phyloP scores from a whole-genome alignment of 2,888 invertebrate species.

The Boloria selene region DNA sequence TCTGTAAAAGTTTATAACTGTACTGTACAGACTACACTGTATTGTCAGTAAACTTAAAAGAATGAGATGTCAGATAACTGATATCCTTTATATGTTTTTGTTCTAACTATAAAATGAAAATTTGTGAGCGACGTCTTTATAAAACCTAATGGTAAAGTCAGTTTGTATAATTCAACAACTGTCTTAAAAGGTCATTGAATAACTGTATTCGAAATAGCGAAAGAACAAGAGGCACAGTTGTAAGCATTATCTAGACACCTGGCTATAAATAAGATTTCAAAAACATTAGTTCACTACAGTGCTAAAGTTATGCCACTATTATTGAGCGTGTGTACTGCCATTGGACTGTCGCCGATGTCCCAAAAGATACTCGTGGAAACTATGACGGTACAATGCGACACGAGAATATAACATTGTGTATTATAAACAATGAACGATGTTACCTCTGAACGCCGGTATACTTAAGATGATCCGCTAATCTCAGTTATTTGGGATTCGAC shows the following conservation, averaged over 20 bases:
- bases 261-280: constrained; percentile 22
- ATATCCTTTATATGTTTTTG: no score
- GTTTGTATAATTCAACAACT: neutral
- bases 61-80: no score
- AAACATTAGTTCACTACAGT: constrained; percentile 19
- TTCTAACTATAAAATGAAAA: no score
- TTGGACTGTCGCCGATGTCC: constrained; percentile 48
- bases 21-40: no score
- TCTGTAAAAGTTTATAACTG: no score
- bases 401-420: constrained; percentile 57
- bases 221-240: constrained; percentile 8
- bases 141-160: neutral
- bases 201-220: neutral
- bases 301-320: constrained; percentile 21
- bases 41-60: no score
- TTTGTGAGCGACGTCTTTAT: no score
- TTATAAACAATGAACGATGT: constrained; percentile 41
- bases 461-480: constrained; percentile 11
- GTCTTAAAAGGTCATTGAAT: constrained; percentile 1
- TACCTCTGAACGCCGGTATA: constrained; percentile 5
- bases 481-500: constrained; percentile 23
- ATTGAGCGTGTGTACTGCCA: constrained; percentile 31
- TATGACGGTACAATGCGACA: constrained; percentile 49
- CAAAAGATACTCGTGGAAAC: constrained; percentile 60
- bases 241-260: constrained; percentile 13